Evolutionary conservation across 1,140 invertebrate species (phyloP).

Genomic region (Leptinotarsa texana): DNA sequence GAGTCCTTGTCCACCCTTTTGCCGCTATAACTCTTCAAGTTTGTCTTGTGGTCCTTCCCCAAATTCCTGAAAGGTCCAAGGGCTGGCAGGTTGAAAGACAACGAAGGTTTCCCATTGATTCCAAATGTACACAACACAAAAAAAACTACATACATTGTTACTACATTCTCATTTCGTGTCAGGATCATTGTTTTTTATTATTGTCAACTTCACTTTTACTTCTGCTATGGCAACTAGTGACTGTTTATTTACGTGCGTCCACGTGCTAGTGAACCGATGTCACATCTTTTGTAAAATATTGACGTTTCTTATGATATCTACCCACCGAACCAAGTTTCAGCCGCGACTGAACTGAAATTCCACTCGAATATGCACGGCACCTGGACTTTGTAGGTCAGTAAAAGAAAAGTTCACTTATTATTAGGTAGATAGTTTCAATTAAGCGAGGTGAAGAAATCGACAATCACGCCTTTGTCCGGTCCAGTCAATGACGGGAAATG

Average conservation of each 20-base stretch:
- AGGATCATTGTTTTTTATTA: conserved; percentile 16
- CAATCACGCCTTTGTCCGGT: background rate
- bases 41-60: conserved; percentile 37
- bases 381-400: conserved; percentile 29
- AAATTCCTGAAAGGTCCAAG: conserved; percentile 45
- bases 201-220: background rate
- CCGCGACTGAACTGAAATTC: conserved; percentile 16
- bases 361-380: conserved; percentile 3
- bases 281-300: conserved; percentile 14
- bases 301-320: conserved; percentile 9
- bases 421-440: conserved; percentile 8
- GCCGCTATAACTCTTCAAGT: conserved; percentile 64
- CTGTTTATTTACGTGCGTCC: conserved; percentile 2
- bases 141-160: conserved; percentile 34
- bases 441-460: background rate
- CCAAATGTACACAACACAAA: conserved; percentile 42
- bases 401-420: conserved; percentile 14
- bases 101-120: conserved; percentile 57
- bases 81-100: conserved; percentile 58
- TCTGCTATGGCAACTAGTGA: background rate
- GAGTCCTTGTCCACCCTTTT: conserved; percentile 65
- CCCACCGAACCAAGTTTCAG: conserved; percentile 15
- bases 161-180: conserved; percentile 31
- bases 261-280: background rate
- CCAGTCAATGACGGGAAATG: background rate